Evolutionary conservation across 1,140 invertebrate genomes (phyloP), one percentile per base, ranked within the genome.

Genomic region (Drosophila melanica): DNA sequence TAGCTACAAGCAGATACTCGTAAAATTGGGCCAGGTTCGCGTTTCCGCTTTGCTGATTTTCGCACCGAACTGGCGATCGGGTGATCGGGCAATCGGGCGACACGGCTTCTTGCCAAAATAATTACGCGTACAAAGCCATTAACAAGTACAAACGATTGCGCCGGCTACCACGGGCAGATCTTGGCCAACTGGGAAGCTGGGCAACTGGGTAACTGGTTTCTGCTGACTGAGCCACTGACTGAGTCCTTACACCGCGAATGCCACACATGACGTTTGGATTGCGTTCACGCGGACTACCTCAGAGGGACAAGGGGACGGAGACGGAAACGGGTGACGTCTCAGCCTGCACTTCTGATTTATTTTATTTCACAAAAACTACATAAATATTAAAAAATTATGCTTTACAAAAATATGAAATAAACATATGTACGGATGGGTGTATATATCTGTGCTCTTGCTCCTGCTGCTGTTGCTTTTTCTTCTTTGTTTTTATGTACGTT

Each of bases 71-170:
- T 54, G 37, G 37, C 37, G 37, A 39, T 4, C 37, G 11, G 54
- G 55, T 30, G 44, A 48, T 45, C 63, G 30, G 37, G 33, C 33
- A 30, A 35, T 37, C 30, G 41, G 55, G 48, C 42, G 41, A 58
- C 48, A 77, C 66, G 73, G 81, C 84, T 89, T 89, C 84, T 89
- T 89, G 84, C 79, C 85, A 89, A 89, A 89, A 89, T 89, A 89
- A 89, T 89, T 89, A 89, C 84, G 84, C 84, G 84, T 89, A 89
- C 84, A 89, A 89, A 89, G 66, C 84, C 84, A 89, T 89, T 89
- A 89, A 89, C 84, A 89, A 89, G 84, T 89, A 89, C 84, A 89
- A 89, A 89, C 84, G 84, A 89, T 87, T 89, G 76, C 77, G 84
- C 84, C 84, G 84, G 73, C 72, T 75, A 33, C 50, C 51, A 67